These are phyloP conservation scores for Alca torda DNA, from an alignment of 2,797 vertebrate genomes.

Conservation along the genomic window DNA sequence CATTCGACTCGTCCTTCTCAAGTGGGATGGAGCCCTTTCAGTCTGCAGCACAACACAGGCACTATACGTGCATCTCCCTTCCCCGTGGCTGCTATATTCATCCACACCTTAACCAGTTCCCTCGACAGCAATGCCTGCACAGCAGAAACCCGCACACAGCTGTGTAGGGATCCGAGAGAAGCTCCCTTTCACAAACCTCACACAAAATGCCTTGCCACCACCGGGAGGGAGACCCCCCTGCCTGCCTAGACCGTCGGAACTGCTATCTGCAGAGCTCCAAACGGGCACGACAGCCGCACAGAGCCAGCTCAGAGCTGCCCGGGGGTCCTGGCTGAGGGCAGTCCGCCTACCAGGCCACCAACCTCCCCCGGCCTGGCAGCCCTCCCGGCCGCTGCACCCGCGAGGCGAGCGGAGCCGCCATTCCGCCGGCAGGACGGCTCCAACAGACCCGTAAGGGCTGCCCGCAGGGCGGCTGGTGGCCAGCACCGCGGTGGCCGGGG, in stretches of 20 bases:
- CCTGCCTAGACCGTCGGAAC: not conserved
- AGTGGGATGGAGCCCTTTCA: fast-evolving
- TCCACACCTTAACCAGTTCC: fast-evolving
- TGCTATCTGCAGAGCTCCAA: not conserved
- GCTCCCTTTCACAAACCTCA: fast-evolving
- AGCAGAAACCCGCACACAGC: not conserved
- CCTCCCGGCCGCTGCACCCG: not conserved
- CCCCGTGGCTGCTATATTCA: fast-evolving
- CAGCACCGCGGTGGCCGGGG: not conserved
- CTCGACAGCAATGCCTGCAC: not conserved
- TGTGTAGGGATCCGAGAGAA: fast-evolving
- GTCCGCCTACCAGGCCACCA: not conserved
- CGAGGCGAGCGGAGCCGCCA: not conserved
- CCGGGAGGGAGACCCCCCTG: not conserved
- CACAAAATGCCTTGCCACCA: fast-evolving
- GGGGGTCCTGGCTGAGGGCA: not conserved
- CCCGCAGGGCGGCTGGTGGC: not conserved
- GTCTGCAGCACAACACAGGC: too few relatives aligned
- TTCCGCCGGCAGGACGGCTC: not conserved
- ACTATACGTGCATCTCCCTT: fast-evolving
- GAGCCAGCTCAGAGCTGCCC: not conserved
- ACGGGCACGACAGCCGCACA: not conserved
- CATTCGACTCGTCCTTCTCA: fast-evolving
- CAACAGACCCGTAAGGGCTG: fast-evolving
- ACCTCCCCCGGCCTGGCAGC: too few relatives aligned